Evolutionary conservation across 2,888 invertebrate species (phyloP).

Genomic region (Phytoseiulus persimilis): DNA sequence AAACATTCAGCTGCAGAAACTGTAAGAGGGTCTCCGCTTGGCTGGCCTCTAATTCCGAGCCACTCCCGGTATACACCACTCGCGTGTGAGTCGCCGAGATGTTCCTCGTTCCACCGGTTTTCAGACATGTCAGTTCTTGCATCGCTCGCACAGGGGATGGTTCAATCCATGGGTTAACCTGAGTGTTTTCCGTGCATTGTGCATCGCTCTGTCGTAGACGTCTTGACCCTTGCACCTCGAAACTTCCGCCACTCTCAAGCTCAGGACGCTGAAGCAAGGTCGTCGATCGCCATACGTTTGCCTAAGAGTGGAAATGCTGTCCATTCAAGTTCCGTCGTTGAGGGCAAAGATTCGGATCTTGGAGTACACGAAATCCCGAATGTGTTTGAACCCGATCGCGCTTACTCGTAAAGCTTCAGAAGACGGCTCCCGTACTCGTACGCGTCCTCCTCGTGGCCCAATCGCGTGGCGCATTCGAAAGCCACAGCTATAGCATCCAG

Average conservation of each 20-base stretch:
- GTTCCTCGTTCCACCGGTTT: too few species aligned
- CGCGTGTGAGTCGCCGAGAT: too few species aligned
- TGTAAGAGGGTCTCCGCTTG: neutral
- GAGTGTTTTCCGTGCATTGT: neutral
- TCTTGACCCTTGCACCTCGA: neutral
- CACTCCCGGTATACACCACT: too few species aligned
- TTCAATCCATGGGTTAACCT: neutral
- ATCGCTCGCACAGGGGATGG: neutral
- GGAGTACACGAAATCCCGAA: too few species aligned
- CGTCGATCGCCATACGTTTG: conserved; percentile 8
- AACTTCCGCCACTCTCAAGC: neutral
- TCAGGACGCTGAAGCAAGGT: conserved; percentile 27
- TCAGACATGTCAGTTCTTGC: too few species aligned
- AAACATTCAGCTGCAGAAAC: neutral
- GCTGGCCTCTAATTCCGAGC: too few species aligned
- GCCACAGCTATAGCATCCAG: conserved; percentile 15
- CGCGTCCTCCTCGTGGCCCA: neutral
- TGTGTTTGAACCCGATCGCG: neutral
- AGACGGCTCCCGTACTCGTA: neutral
- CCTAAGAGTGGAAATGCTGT: neutral
- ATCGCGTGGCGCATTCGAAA: conserved; percentile 25
- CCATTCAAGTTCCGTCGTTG: too few species aligned
- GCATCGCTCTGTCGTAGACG: neutral
- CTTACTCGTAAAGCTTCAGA: neutral
- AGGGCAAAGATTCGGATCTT: neutral